These are phyloP conservation scores for Hydrozoanthus gracilis DNA, from an alignment of 92 coral and sea anemone genomes.

Conservation along the genomic window DNA sequence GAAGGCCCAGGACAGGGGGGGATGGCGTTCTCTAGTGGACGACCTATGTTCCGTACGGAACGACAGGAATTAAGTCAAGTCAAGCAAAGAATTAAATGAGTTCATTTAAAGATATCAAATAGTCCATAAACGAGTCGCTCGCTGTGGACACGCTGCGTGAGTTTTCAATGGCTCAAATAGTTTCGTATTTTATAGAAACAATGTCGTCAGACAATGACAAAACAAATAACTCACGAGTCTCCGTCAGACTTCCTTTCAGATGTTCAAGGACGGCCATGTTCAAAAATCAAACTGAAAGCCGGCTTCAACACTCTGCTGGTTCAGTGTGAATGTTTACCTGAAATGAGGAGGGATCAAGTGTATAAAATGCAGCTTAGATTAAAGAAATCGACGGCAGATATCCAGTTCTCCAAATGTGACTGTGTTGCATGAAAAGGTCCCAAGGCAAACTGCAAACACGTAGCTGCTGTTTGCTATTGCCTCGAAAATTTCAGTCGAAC, in stretches of 20 bases:
- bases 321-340: conserved; percentile 51
- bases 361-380: conserved; percentile 28
- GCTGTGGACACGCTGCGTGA: conserved; percentile 40
- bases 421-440: conserved; percentile 14
- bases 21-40: no score
- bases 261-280: conserved; percentile 36
- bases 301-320: conserved; percentile 41
- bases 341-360: conserved; percentile 64
- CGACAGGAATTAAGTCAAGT: neutral
- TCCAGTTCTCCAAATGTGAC: conserved; percentile 27
- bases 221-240: conserved; percentile 43
- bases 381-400: neutral
- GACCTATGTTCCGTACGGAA: no score
- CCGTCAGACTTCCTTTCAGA: conserved; percentile 37
- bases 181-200: conserved; percentile 46
- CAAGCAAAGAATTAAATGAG: conserved; percentile 2
- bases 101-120: conserved; percentile 12
- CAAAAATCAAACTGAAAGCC: conserved; percentile 11
- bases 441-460: conserved; percentile 20
- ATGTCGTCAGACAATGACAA: conserved; percentile 38
- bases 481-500: conserved; percentile 7
- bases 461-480: conserved; percentile 24
- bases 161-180: conserved; percentile 48
- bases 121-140: conserved; percentile 34
- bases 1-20: no score